These are phyloP conservation scores for Drosophila guanche DNA, from an alignment of 1,140 invertebrate species.

Conservation along the genomic window DNA sequence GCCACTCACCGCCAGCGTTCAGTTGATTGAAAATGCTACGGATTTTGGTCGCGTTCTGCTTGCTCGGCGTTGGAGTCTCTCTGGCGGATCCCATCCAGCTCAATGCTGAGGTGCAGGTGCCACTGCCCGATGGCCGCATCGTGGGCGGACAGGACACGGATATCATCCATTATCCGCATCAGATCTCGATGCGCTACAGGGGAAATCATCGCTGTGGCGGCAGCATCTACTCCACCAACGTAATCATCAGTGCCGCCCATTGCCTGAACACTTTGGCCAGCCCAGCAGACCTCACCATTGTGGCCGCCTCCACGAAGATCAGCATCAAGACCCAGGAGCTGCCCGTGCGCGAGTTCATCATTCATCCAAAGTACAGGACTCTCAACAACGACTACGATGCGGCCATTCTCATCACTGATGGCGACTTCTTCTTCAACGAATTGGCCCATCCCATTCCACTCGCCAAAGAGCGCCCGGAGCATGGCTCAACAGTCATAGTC, in stretches of 20 bases:
- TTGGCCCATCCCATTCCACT: slow-evolving; percentile 60
- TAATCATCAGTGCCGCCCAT: slow-evolving; percentile 86
- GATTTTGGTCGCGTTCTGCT: slow-evolving; percentile 45
- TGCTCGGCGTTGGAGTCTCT: slow-evolving; percentile 33
- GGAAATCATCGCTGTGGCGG: slow-evolving; percentile 85
- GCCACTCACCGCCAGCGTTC: slow-evolving; percentile 2
- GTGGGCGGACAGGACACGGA: slow-evolving; percentile 63
- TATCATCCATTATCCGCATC: slow-evolving; percentile 66
- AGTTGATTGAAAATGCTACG: slow-evolving; percentile 61
- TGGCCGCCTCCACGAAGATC: slow-evolving; percentile 61
- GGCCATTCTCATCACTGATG: slow-evolving; percentile 59
- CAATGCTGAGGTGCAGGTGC: slow-evolving; percentile 21
- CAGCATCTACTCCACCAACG: slow-evolving; percentile 79
- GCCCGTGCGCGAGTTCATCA: slow-evolving; percentile 46
- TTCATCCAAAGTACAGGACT: slow-evolving; percentile 59
- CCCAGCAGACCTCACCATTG: slow-evolving; percentile 51
- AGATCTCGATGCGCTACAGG: slow-evolving; percentile 66
- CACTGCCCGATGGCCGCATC: slow-evolving; percentile 72
- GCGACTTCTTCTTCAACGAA: slow-evolving; percentile 57
- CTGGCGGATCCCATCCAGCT: slow-evolving; percentile 40
- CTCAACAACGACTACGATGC: slow-evolving; percentile 71
- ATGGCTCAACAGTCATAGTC: slow-evolving; percentile 53
- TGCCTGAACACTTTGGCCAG: slow-evolving; percentile 76
- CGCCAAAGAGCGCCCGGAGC: slow-evolving; percentile 52
- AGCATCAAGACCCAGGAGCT: slow-evolving; percentile 43